Conservation (phyloP, 1,140 invertebrate species). For the Arctopsyche grandis region DNA sequence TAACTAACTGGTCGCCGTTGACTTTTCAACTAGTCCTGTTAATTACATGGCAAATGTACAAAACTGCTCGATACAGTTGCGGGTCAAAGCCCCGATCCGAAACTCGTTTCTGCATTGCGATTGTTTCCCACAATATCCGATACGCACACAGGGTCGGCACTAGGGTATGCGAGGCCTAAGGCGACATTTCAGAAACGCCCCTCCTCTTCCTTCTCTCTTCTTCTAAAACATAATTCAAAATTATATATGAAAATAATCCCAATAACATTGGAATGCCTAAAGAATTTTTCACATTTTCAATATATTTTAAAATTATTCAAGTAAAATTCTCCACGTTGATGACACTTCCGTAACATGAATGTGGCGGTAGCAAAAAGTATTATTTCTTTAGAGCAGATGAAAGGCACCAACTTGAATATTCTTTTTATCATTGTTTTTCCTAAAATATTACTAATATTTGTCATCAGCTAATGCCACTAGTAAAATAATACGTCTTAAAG, state of each 20-base stretch:
- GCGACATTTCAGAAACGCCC: neutral
- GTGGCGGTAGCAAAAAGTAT: no score
- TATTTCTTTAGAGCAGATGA: no score
- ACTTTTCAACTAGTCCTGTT: slow-evolving; percentile 36
- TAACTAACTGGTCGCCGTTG: neutral
- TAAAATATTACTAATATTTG: no score
- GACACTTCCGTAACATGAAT: no score
- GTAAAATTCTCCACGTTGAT: no score
- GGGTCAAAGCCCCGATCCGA: slow-evolving; percentile 35
- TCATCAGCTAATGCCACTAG: no score
- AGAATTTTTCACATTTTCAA: no score
- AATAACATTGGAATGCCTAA: no score
- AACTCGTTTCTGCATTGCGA: slow-evolving; percentile 25
- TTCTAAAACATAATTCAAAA: neutral
- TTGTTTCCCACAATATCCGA: slow-evolving; percentile 27
- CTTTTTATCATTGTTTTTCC: no score
- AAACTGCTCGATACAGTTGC: slow-evolving; percentile 15
- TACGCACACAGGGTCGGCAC: neutral
- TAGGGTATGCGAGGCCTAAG: neutral
- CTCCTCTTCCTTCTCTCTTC: neutral
- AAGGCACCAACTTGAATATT: no score
- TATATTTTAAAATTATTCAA: no score
- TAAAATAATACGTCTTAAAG: no score
- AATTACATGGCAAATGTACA: slow-evolving; percentile 31
- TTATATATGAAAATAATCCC: neutral